Evolutionary conservation across 2,797 vertebrate genomes (phyloP).

Genomic region (Pantherophis vulpinus): DNA sequence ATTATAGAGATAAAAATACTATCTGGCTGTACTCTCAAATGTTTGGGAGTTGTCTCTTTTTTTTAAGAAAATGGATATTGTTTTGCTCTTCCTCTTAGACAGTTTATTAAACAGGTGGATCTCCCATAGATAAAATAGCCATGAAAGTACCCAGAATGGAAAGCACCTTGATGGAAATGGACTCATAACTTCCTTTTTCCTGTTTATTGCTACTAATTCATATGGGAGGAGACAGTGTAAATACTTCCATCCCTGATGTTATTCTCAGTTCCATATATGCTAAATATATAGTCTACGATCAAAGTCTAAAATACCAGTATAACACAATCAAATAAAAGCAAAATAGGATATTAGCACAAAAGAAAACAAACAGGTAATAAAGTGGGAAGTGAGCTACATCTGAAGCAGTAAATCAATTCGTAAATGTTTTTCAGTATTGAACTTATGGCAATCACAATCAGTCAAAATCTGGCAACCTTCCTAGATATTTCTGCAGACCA

Average conservation of each 20-base stretch:
- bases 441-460: background rate
- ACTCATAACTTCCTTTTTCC: conserved; percentile 20
- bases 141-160: background rate
- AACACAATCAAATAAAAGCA: background rate
- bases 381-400: background rate
- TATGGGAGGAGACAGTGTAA: background rate
- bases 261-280: background rate
- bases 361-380: background rate
- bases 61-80: conserved; percentile 53
- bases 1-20: conserved; percentile 49
- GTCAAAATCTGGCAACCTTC: background rate
- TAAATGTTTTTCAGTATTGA: background rate
- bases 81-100: conserved; percentile 33
- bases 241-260: background rate
- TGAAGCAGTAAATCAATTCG: background rate
- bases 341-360: background rate
- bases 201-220: background rate
- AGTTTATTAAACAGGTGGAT: conserved; percentile 50
- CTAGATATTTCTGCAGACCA: background rate
- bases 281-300: background rate
- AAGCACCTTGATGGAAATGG: conserved; percentile 26
- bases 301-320: background rate
- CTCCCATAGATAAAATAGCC: conserved; percentile 17
- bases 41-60: conserved; percentile 57
- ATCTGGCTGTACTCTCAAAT: conserved; percentile 17